Evolutionary conservation across 2,797 vertebrate genomes (phyloP), one percentile per base, ranked within the genome.

Genomic region (Moxostoma hubbsi): DNA sequence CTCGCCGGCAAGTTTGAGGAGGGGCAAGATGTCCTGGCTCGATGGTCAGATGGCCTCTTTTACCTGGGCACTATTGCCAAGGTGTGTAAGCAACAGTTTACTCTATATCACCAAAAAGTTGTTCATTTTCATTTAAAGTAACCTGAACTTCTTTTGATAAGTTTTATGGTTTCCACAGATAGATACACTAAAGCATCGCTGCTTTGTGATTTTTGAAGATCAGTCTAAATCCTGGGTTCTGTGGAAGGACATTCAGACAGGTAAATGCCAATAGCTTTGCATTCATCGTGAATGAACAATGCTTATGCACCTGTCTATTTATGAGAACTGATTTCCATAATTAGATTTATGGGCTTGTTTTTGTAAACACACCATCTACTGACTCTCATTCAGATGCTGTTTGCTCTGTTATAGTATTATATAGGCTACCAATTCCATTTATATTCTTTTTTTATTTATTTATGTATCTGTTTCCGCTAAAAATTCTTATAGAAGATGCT

Each of bases 241-340:
- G 89, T 99, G 98, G 98, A 97, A 96, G 89, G 96, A 99, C 89
- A 98, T 99, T 91, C 97, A 99, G 93, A 99, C 98, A 87, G 98
- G 97, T 93, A 92, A 94, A 91, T 84, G 55, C 9, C 59, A 50
- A 65, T 1, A 2, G 9, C 6, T 61, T 59, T 36, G 16, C 9
- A 9, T 69, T 58, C 0, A 15, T 9, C 64, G 7, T 46, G 9
- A 70, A 7, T 50, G 16, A 73, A 45, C 18, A 73, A 51, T 8
- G 46, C 45, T 51, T 9, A 55, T 79, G n/a, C n/a, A 8, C 5
- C 46, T 65, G 43, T 79, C 53, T 8, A 50, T 12, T 16, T 12
- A 24, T 54, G 36, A 12, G 12, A 9, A 7, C 12, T 57, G 5
- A 24, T 18, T 55, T 53, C 53, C 24, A 36, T 12, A n/a, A 12